These are phyloP conservation scores for Varanus komodoensis DNA, from an alignment of 2,113 vertebrate genomes.

Conservation along the genomic window DNA sequence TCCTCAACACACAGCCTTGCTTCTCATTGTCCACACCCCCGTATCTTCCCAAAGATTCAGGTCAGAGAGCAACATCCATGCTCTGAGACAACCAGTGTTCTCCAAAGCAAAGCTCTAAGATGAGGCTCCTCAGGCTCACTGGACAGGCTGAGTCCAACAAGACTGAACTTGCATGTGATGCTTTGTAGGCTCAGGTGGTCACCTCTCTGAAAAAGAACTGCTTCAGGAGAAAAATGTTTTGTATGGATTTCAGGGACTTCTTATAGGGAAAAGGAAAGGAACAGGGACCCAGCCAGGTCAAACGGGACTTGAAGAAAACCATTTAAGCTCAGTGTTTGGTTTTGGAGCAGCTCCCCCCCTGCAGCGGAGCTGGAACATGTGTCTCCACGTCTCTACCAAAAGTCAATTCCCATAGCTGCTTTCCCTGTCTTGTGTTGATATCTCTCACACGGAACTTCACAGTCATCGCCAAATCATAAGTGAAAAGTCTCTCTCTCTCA, in stretches of 20 bases:
- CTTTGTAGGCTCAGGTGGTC: background rate
- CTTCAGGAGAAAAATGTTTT: background rate
- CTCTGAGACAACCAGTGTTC: background rate
- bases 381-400: background rate
- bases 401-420: background rate
- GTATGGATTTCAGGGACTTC: background rate
- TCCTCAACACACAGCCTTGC: slow-evolving; percentile 17
- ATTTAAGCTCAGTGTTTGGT: background rate
- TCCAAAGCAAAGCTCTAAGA: background rate
- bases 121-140: background rate
- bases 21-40: background rate
- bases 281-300: background rate
- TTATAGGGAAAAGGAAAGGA: background rate
- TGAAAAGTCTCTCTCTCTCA: background rate
- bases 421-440: background rate
- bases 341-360: background rate
- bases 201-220: background rate
- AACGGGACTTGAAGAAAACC: background rate
- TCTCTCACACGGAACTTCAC: background rate
- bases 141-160: background rate
- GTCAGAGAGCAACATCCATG: slow-evolving; percentile 1
- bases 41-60: background rate
- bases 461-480: background rate
- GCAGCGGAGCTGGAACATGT: background rate
- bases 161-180: background rate